Evolutionary conservation across 2,888 invertebrate species (phyloP), one percentile per base, ranked within the genome.

Genomic region (Coremacera marginata): DNA sequence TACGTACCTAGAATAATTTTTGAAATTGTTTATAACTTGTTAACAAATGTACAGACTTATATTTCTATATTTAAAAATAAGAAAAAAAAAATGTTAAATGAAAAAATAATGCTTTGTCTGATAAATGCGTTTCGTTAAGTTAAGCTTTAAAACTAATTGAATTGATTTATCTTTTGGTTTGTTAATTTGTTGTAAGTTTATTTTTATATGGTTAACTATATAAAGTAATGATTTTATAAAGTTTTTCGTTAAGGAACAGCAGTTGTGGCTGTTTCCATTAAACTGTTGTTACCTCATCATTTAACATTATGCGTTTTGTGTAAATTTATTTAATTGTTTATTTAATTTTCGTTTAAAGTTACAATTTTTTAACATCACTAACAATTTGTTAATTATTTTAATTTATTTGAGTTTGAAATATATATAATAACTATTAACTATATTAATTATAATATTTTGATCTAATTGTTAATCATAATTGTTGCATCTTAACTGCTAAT

Each of bases 21-120:
- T 16, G 55, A 62, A 44, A 68, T 25, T 51, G 73, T 77, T 51
- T 27, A 65, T 75, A 75, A 83, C 83, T 79, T 83, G 82, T 85
- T 85, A 84, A 84, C 85, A 85, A 85, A 84, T 84, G 80, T 85
- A 84, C 85, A 84, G 85, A 84, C 85, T 85, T 85, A 82, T 82
- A 77, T 82, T 81, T 79, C 57, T 25, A 70, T 44, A 44, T 70
- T 49, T 31, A 51, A 67, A 19, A 14, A 55, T 51, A 75, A 51
- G 9, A 22, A 70, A 11, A 51, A 51, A 63, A 76, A 68, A 67
- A 75, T 19, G 63, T 57, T 70, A 51, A 49, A 34, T 16, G 52
- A 16, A 22, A 0, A 16, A 16, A 62, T 62, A 27, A 62, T 62
- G 25, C 55, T 55, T n/a, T 11, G 19, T 27, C n/a, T 31, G 27